These are phyloP conservation scores for Drosophila fuyamai DNA, from an alignment of 1,140 invertebrate species.

Conservation along the genomic window DNA sequence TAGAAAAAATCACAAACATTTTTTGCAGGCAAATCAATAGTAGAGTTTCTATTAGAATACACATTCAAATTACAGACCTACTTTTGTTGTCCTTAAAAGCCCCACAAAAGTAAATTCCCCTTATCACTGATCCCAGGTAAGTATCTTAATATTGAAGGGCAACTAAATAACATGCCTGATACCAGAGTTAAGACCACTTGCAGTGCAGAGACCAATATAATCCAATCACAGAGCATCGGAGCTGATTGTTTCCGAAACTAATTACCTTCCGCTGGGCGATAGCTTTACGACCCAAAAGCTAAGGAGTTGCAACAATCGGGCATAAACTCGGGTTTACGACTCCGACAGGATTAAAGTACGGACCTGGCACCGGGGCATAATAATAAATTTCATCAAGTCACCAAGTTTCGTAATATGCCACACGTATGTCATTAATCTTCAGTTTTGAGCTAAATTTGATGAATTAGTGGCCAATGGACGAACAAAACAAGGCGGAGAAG, in stretches of 20 bases:
- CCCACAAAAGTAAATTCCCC: background rate
- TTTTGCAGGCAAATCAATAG: too few relatives aligned
- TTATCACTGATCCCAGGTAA: background rate
- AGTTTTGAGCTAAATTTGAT: conserved; percentile 83
- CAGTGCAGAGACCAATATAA: conserved; percentile 14
- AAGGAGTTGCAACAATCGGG: conserved; percentile 53
- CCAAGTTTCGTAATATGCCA: conserved; percentile 82
- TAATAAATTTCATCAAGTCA: conserved; percentile 82
- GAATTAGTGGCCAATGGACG: conserved; percentile 78
- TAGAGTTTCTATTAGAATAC: too few relatives aligned
- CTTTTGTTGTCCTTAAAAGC: too few relatives aligned
- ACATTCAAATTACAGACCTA: too few relatives aligned
- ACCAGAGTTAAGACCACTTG: background rate
- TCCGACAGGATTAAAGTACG: conserved; percentile 34
- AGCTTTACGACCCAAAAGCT: conserved; percentile 29
- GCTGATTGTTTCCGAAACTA: conserved; percentile 44
- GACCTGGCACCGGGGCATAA: conserved; percentile 36
- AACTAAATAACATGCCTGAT: background rate
- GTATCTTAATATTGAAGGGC: background rate
- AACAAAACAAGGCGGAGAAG: conserved; percentile 47
- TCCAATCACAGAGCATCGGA: conserved; percentile 19
- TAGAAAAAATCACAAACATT: too few relatives aligned
- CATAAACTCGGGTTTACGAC: conserved; percentile 56
- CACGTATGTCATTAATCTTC: conserved; percentile 82
- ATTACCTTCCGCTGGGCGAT: conserved; percentile 23